Base-by-base conservation (phyloP, 1,140 invertebrate genomes). In the Brachionus plicatilis region DNA sequence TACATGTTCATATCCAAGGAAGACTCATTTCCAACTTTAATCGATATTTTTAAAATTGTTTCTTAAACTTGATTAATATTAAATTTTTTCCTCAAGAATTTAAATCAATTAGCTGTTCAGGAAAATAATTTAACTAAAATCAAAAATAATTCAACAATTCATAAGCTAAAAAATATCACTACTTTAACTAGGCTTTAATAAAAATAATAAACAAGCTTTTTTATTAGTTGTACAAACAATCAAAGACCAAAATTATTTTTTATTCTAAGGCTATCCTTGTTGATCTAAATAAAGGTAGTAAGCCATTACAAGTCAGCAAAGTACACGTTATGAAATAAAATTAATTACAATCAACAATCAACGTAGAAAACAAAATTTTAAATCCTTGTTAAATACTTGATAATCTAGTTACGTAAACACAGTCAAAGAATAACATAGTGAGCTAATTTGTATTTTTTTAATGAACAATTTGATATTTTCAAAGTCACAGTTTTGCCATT, bases 301-400 rank as follows among this genome's bases (percentile, higher is more conserved):
- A 60, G 53, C 53, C 53, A 60, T 24, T 60, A 20, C 53, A 8
- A 60, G 9, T 20, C 53, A 60, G 53, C 53, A 60, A 60, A 24
- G 27, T 60, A 20, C 53, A 60, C 53, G 53, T 24, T 60, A 60
- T 60, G 53, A 60, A 60, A 17, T 20, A 60, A 27, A 47, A 60
- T 60, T 60, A 60, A 60, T 60, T 60, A 60, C 53, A 9, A 60
- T 20, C 53, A 60, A 60, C 53, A 60, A 60, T 60, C 53, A 68
- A 68, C 12, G 27, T 14, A 33, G 33, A 68, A 33, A 68, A 37
- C 11, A 60, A 60, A 60, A 60, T 20, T 60, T 72, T 72, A 72
- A 72, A 72, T 72, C 68, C 68, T 72, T 72, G 68, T 72, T 43
- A 72, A 72, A 72, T 45, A 45, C 68, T 72, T 72, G 29, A 41